Evolutionary conservation across 2,797 vertebrate genomes (phyloP).

Genomic region (Rhinophrynus dorsalis): DNA sequence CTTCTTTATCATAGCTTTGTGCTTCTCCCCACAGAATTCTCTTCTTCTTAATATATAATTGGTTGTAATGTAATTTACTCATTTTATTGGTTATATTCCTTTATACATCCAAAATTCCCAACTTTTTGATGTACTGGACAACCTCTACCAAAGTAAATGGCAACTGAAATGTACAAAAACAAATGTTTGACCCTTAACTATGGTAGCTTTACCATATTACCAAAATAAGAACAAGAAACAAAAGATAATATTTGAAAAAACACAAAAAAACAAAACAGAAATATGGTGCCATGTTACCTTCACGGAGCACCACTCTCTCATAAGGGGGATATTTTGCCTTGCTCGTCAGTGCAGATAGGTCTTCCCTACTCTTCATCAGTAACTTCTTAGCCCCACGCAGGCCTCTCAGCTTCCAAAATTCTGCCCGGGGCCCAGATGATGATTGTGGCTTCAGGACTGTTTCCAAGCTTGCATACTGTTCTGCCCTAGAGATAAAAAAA

Average conservation of each 20-base stretch:
- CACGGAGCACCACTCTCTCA: slow-evolving; percentile 86
- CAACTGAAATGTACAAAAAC: not conserved
- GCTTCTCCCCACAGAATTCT: no score
- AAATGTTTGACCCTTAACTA: no score
- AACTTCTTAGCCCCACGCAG: slow-evolving; percentile 89
- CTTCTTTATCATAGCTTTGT: no score
- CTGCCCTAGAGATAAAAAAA: slow-evolving; percentile 72
- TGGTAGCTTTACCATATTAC: not conserved
- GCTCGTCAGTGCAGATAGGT: slow-evolving; percentile 88
- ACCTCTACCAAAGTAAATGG: not conserved
- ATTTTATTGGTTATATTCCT: no score
- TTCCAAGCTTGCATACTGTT: slow-evolving; percentile 84
- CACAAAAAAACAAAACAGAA: no score
- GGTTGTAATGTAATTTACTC: no score
- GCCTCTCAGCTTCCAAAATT: slow-evolving; percentile 96
- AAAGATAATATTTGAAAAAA: no score
- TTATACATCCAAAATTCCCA: no score
- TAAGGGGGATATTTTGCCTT: slow-evolving; percentile 93
- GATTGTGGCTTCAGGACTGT: slow-evolving; percentile 68
- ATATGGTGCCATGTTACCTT: slow-evolving; percentile 51
- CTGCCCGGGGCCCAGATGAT: slow-evolving; percentile 77
- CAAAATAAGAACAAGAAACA: not conserved
- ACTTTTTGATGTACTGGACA: no score
- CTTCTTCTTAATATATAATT: no score
- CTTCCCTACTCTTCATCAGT: slow-evolving; percentile 78